Conservation (phyloP, 2,888 invertebrate species). For the Acutogordius australiensis region DNA sequence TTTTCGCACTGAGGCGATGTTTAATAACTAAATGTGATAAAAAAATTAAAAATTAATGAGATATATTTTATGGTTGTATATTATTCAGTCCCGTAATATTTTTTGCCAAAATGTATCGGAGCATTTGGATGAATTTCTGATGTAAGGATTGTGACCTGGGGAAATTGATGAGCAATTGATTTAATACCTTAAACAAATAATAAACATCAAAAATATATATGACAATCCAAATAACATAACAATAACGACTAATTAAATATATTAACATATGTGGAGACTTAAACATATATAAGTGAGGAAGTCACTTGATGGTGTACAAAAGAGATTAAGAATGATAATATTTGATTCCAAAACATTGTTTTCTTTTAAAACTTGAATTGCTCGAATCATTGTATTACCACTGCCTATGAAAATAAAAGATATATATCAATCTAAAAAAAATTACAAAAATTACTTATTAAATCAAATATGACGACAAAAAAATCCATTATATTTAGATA, state of each 20-base stretch:
- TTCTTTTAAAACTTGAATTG: too few relatives aligned
- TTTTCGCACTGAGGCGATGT: too few relatives aligned
- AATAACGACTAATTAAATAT: too few relatives aligned
- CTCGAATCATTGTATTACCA: too few relatives aligned
- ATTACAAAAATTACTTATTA: too few relatives aligned
- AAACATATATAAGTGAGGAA: slow-evolving; percentile 8
- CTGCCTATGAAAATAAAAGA: too few relatives aligned
- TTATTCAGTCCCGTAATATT: slow-evolving; percentile 89
- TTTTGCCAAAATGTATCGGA: slow-evolving; percentile 88
- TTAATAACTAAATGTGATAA: too few relatives aligned
- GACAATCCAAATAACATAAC: too few relatives aligned
- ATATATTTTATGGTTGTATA: not conserved
- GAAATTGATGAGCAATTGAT: slow-evolving; percentile 21
- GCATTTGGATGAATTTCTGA: slow-evolving; percentile 76
- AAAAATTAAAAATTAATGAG: not conserved
- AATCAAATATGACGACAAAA: too few relatives aligned
- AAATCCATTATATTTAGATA: too few relatives aligned
- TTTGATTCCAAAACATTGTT: slow-evolving; percentile 72
- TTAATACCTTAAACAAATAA: slow-evolving; percentile 20
- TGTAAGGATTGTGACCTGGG: slow-evolving; percentile 56
- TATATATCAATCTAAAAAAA: too few relatives aligned
- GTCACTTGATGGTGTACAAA: slow-evolving; percentile 49
- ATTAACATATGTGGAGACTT: too few relatives aligned
- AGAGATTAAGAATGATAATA: slow-evolving; percentile 80
- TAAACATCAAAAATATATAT: slow-evolving; percentile 11